phyloP scores from a whole-genome alignment of 2,113 vertebrate genomes.

The Phyllostomus discolor region DNA sequence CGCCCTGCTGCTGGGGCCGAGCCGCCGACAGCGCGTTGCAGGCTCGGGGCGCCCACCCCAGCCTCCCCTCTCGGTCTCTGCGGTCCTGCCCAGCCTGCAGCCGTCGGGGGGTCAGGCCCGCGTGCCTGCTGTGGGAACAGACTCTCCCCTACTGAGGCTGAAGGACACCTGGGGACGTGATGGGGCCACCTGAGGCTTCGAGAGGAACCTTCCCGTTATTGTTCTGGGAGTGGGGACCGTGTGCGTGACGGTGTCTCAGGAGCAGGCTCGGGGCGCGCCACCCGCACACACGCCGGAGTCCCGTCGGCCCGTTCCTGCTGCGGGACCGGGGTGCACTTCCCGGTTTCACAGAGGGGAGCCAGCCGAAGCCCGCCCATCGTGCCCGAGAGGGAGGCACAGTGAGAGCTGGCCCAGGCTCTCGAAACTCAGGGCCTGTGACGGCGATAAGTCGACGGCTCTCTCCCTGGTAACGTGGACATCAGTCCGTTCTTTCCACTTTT shows the following conservation, averaged over 20 bases:
- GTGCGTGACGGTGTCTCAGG: accelerated
- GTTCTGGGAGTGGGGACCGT: neutral
- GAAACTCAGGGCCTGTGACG: accelerated
- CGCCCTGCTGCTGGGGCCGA: accelerated
- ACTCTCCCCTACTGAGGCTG: too few species aligned
- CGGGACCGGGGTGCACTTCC: accelerated
- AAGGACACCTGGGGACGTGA: accelerated
- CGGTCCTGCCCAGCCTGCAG: accelerated
- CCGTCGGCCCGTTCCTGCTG: accelerated
- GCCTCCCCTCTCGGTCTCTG: neutral
- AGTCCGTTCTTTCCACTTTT: neutral
- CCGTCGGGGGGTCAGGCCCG: accelerated
- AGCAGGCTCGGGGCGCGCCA: accelerated
- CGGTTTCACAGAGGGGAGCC: accelerated
- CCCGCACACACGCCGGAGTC: accelerated
- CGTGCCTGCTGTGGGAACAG: accelerated
- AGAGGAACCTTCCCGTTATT: accelerated
- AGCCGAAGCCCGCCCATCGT: accelerated
- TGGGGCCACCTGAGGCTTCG: accelerated
- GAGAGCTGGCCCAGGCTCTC: neutral
- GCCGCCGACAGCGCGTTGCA: accelerated
- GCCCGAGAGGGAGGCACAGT: accelerated
- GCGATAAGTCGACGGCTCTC: accelerated
- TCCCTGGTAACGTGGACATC: accelerated
- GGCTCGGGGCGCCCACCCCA: accelerated